Conservation (phyloP, 1,140 invertebrate genomes). For the Himalopsyche phryganea region DNA sequence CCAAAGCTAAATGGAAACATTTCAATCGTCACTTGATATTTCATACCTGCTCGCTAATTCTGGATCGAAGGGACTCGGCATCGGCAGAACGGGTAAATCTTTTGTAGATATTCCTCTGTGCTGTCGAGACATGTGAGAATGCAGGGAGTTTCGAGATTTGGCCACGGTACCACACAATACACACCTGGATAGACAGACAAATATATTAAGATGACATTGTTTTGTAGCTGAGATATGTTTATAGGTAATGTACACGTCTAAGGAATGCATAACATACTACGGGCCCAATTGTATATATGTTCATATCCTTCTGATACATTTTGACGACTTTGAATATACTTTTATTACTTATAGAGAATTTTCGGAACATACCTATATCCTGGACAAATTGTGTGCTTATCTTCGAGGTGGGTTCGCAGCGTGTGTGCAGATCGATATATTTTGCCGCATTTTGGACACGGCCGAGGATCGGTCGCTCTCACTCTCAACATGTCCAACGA, state of each 20-base stretch:
- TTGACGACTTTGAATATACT: too few species aligned
- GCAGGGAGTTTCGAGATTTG: slow-evolving; percentile 84
- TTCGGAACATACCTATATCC: slow-evolving; percentile 70
- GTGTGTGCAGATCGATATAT: slow-evolving; percentile 89
- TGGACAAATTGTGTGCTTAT: slow-evolving; percentile 88
- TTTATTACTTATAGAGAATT: too few species aligned
- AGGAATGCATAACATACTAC: too few species aligned
- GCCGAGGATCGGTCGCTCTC: slow-evolving; percentile 83
- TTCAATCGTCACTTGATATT: slow-evolving; percentile 5
- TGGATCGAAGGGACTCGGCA: slow-evolving; percentile 87
- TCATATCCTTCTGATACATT: too few species aligned
- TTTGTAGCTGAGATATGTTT: too few species aligned
- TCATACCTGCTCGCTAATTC: slow-evolving; percentile 69
- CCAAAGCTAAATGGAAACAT: too few species aligned
- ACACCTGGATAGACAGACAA: slow-evolving; percentile 62
- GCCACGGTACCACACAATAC: slow-evolving; percentile 88
- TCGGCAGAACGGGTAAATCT: slow-evolving; percentile 83
- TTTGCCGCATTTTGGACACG: slow-evolving; percentile 89
- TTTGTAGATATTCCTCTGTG: slow-evolving; percentile 89
- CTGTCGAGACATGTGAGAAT: slow-evolving; percentile 89
- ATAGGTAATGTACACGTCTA: not conserved
- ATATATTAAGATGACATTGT: too few species aligned
- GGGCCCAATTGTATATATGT: too few species aligned
- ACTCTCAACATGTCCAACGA: slow-evolving; percentile 81
- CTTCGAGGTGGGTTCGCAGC: slow-evolving; percentile 83